Conservation (phyloP, 2,113 vertebrate species). For the Urocynchramus pylzowi region DNA sequence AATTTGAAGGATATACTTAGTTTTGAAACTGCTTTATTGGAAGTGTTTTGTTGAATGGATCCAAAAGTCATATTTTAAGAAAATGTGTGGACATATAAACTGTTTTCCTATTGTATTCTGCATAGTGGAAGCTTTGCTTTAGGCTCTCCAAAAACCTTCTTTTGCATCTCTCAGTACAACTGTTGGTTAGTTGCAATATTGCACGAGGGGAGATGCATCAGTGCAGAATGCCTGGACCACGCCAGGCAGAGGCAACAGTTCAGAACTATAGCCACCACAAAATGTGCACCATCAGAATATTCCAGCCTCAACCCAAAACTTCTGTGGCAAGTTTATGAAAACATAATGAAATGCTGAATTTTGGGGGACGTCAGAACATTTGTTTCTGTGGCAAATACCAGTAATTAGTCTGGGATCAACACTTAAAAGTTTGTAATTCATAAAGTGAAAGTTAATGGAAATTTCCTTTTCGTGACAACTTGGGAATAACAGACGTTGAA, state of each 20-base stretch:
- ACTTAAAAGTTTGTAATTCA: not conserved
- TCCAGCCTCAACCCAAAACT: not conserved
- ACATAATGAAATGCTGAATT: not conserved
- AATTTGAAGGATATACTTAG: not conserved
- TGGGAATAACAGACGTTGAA: not conserved
- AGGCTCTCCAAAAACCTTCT: not conserved
- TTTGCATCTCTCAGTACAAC: not conserved
- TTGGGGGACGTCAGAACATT: not conserved
- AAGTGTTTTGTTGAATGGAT: not conserved
- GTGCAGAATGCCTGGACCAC: not conserved
- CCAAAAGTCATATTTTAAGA: not conserved
- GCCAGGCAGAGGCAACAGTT: not conserved
- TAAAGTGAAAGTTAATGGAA: not conserved
- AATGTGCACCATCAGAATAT: not conserved
- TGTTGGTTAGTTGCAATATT: not conserved
- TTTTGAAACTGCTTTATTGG: not conserved
- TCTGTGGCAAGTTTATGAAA: not conserved
- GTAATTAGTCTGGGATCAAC: not conserved
- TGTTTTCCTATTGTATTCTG: accelerated
- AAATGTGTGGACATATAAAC: not conserved
- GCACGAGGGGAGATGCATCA: not conserved
- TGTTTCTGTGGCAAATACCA: not conserved
- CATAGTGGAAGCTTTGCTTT: not conserved
- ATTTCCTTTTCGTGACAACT: not conserved
- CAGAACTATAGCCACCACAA: not conserved